Evolutionary conservation across 2,888 invertebrate species (phyloP).

Genomic region (Maniola hyperantus): DNA sequence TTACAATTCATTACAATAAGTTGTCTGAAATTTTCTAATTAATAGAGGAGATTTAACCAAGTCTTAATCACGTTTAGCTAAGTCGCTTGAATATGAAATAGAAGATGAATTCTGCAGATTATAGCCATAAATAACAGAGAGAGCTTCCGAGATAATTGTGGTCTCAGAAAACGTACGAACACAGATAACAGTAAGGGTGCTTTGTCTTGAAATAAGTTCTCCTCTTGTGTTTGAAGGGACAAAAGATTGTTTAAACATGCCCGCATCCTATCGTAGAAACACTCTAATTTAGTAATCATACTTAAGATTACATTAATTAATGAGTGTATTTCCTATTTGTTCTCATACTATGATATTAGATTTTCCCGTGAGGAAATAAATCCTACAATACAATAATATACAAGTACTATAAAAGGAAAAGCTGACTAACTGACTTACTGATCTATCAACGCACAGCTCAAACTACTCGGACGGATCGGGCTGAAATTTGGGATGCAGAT

Average conservation of each 20-base stretch:
- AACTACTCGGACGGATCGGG: no score
- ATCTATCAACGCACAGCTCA: no score
- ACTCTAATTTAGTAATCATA: neutral
- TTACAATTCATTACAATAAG: no score
- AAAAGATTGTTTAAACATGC: slow-evolving; percentile 25
- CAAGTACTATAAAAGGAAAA: no score
- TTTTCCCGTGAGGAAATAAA: no score
- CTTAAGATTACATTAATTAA: slow-evolving; percentile 15
- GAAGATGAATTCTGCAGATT: slow-evolving; percentile 14
- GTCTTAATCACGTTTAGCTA: neutral
- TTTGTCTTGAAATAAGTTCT: slow-evolving; percentile 24
- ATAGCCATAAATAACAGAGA: slow-evolving; percentile 19
- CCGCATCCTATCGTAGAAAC: slow-evolving; percentile 20
- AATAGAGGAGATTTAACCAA: neutral
- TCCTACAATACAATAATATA: no score
- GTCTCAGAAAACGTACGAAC: slow-evolving; percentile 23
- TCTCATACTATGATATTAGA: neutral
- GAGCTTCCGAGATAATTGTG: slow-evolving; percentile 23
- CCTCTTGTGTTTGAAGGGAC: slow-evolving; percentile 22
- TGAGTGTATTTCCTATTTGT: neutral
- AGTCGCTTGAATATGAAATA: slow-evolving; percentile 5
- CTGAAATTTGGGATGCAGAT: no score
- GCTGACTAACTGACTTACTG: no score
- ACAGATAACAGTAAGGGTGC: slow-evolving; percentile 18
- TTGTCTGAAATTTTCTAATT: neutral